Evolutionary conservation across 1,140 invertebrate species (phyloP), one percentile per base, ranked within the genome.

Genomic region (Drosophila sucinea): DNA sequence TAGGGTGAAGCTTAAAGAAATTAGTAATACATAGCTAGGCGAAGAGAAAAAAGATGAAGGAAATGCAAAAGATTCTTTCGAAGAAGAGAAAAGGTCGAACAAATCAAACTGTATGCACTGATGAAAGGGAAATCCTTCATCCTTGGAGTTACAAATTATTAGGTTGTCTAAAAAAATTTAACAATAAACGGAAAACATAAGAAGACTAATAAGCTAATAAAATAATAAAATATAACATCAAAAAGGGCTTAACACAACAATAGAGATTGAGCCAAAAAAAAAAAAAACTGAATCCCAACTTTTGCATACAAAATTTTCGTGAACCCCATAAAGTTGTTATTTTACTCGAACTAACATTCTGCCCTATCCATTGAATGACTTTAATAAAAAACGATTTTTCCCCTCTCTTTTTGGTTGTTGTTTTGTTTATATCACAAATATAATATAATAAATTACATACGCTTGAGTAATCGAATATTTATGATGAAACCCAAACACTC

Each of bases 361-460:
- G 44, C 4, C 44, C 44, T 25, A 27, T 25, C 17, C 32, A 35
- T 23, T 35, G 30, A 35, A 57, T 58, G 17, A 30, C 32, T 58
- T 35, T 35, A 35, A 35, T 35, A 33, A 32, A 58, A 58, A 58
- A 57, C 35, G 17, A 23, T 44, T 51, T 25, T 51, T 25, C 3
- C 25, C 1, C 17, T 41, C n/a, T 3, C 11, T 40, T 40, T 10
- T 38, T 40, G 2, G 11, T 41, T 17, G 10, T 51, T 51, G 23
- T 27, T 51, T 27, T 51, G 44, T 51, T 51, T 27, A 51, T 51
- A 51, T 35, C 41, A 29, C 74, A 79, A 82, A 86, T 86, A 74
- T 87, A 86, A 86, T 86, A 82, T 79, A 87, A 82, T 77, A 87
- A 87, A 87, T 86, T 82, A 86, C 75, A 68, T 87, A 55, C 79